phyloP scores from a whole-genome alignment of 2,113 vertebrate species.

The Beaufortia kweichowensis region DNA sequence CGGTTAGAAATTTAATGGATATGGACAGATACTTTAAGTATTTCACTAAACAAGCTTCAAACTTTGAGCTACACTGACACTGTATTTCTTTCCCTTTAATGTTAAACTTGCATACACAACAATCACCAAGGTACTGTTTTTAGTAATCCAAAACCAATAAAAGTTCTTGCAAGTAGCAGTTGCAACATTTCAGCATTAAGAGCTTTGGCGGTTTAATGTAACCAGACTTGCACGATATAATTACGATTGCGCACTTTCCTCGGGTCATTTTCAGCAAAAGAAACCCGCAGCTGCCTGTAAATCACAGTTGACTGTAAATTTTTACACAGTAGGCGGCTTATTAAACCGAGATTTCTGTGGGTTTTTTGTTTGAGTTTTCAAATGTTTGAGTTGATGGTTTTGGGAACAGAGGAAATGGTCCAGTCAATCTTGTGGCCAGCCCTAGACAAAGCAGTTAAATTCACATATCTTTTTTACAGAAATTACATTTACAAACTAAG shows the following conservation, averaged over 20 bases:
- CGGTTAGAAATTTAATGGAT: neutral
- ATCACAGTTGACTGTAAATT: slow-evolving; percentile 15
- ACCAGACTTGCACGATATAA: neutral
- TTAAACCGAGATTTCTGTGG: slow-evolving; percentile 31
- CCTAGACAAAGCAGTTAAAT: neutral
- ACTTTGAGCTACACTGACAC: neutral
- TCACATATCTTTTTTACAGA: neutral
- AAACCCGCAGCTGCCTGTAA: neutral
- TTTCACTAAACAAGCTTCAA: too few relatives aligned
- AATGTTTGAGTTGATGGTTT: slow-evolving; percentile 19
- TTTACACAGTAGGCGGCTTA: slow-evolving; percentile 44
- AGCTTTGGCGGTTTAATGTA: neutral
- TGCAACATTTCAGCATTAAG: neutral
- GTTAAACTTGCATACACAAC: too few relatives aligned
- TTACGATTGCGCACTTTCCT: neutral
- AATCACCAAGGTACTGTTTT: neutral
- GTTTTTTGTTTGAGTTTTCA: slow-evolving; percentile 42
- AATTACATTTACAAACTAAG: neutral
- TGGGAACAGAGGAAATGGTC: neutral
- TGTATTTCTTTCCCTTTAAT: too few relatives aligned
- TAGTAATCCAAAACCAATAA: neutral
- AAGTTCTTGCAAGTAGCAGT: neutral
- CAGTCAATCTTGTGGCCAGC: neutral
- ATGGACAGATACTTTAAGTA: neutral
- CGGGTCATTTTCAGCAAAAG: slow-evolving; percentile 2